Evolutionary conservation across 1,140 invertebrate genomes (phyloP).

Genomic region (Macrobrachium nipponense): DNA sequence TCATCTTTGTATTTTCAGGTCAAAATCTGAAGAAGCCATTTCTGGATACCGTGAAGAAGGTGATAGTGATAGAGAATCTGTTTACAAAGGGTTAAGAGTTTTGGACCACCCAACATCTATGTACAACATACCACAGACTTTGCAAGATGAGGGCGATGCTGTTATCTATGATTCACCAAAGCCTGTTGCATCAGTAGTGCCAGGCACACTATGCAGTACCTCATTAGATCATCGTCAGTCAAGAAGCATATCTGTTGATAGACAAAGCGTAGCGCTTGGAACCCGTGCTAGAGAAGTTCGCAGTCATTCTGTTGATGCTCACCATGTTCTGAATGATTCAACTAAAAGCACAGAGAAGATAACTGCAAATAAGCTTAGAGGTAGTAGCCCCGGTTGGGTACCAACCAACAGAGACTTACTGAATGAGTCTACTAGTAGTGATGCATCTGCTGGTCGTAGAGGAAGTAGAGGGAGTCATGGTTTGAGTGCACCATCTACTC

Average conservation of each 20-base stretch:
- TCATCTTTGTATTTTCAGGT: conserved; percentile 45
- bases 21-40: conserved; percentile 61
- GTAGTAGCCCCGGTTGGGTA: neutral
- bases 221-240: conserved; percentile 31
- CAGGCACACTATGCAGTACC: conserved; percentile 35
- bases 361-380: neutral
- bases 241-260: conserved; percentile 34
- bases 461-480: conserved; percentile 49
- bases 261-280: neutral
- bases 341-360: neutral
- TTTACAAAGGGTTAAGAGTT: conserved; percentile 59
- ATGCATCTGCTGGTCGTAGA: conserved; percentile 31
- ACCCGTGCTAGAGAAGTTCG: neutral
- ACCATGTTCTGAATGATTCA: conserved; percentile 10
- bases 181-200: conserved; percentile 41
- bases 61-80: conserved; percentile 52
- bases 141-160: conserved; percentile 43
- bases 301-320: conserved; percentile 51
- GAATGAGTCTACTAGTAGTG: conserved; percentile 50
- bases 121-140: conserved; percentile 61
- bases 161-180: conserved; percentile 51
- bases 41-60: conserved; percentile 58
- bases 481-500: conserved; percentile 37
- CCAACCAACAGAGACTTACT: conserved; percentile 27
- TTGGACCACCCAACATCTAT: conserved; percentile 63